Percentiles rank a stretch among this genome's conserved stretches.
phyloP scores from a whole-genome alignment of 1,140 invertebrate species.

The Nomia melanderi region DNA sequence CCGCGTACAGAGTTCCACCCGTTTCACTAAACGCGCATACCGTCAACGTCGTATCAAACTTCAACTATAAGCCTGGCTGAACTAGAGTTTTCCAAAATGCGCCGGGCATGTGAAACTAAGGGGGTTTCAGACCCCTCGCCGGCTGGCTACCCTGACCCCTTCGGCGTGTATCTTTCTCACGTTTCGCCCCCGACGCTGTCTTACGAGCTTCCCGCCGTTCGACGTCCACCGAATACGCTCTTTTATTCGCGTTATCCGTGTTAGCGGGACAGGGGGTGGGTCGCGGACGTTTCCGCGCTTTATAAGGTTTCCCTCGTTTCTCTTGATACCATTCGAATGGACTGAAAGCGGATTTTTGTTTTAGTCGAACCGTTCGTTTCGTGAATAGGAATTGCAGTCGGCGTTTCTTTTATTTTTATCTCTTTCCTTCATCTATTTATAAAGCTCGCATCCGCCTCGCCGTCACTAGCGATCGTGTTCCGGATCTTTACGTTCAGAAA shows the following conservation, averaged over 20 bases:
- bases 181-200: conserved; percentile 42
- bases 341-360: not conserved
- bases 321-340: not conserved
- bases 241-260: conserved; percentile 27
- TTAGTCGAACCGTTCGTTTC: too few relatives aligned
- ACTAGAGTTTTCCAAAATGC: conserved; percentile 66
- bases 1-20: conserved; percentile 57
- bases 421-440: too few relatives aligned
- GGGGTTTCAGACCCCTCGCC: conserved; percentile 32
- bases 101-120: conserved; percentile 65
- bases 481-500: too few relatives aligned
- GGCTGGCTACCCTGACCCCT: conserved; percentile 51
- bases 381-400: too few relatives aligned
- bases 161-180: conserved; percentile 64
- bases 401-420: too few relatives aligned
- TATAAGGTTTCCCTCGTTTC: not conserved
- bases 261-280: not conserved
- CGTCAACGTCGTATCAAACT: conserved; percentile 69
- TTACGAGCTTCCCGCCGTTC: conserved; percentile 34
- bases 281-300: not conserved
- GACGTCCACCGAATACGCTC: not conserved
- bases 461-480: too few relatives aligned
- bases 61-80: conserved; percentile 67
- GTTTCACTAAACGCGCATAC: conserved; percentile 67
- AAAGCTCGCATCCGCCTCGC: too few relatives aligned